Evolutionary conservation across 2,113 vertebrate genomes (phyloP), one percentile per base, ranked within the genome.

Genomic region (Pycnonotus jocosus): DNA sequence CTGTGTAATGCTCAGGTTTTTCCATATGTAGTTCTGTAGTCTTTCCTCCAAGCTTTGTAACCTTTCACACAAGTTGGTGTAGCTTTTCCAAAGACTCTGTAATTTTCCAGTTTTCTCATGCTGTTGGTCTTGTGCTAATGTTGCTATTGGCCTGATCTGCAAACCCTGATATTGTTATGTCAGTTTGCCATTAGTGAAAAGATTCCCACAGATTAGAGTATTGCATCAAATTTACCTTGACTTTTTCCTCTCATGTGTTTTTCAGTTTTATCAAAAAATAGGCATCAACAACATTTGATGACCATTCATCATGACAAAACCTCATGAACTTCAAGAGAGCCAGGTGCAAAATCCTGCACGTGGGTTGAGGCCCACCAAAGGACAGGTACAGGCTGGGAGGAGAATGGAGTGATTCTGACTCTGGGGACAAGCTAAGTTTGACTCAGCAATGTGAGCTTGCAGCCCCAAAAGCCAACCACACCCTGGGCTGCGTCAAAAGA

Each of bases 181-280:
- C 25, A 62, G 6, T 20, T 66, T 66, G 24, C 9, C 9, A 11
- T 25, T 35, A 42, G 15, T 64, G 61, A 62, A 71, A 23, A 38
- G 5, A 53, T 40, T 88, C 12, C 16, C 28, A 44, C 7, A 58
- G 28, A 14, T 31, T 66, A 57, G 56, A 65, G 27, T 82, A 33
- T 42, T 6, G 3, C 1, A 0, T 24, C 1, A 3, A 24, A 15
- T 31, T 73, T 24, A 6, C 27, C 23, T 61, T 19, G 27, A 15
- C 25, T 57, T 81, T 74, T 53, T 23, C 16, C 14, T 61, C 33
- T 44, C 3, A 3, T 69, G 38, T 40, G 2, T 40, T 90, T 64
- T 74, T 5, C 13, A 51, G 13, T 20, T 91, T 88, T 56, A 81
- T 72, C 6, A 4, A 73, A 47, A 38, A 79, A 51, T 30, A 79